Evolutionary conservation across 2,888 invertebrate species (phyloP).

Genomic region (Andricus curvator): DNA sequence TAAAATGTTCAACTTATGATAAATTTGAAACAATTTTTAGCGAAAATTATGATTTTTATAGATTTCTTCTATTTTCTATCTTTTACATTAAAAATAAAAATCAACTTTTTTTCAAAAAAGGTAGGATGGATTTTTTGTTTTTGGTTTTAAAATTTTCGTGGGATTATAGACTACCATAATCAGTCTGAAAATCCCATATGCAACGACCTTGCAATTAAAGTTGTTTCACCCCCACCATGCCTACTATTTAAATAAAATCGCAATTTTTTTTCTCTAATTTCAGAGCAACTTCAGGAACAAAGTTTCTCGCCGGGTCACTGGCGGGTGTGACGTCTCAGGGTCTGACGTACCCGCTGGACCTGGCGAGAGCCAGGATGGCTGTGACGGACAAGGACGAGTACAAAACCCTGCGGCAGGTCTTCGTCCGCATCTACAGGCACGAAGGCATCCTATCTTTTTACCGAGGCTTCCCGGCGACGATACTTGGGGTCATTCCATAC

Average conservation of each 20-base stretch:
- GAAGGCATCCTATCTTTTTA: slow-evolving; percentile 91
- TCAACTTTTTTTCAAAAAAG: too few relatives aligned
- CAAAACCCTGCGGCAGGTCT: slow-evolving; percentile 82
- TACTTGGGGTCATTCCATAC: slow-evolving; percentile 96
- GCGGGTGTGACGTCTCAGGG: slow-evolving; percentile 98
- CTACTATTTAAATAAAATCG: slow-evolving; percentile 8
- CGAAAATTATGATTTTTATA: too few relatives aligned
- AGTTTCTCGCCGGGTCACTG: slow-evolving; percentile 94
- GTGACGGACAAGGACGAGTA: slow-evolving; percentile 91
- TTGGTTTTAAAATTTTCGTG: too few relatives aligned
- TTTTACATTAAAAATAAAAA: too few relatives aligned
- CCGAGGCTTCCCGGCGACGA: slow-evolving; percentile 93
- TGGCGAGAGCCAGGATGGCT: slow-evolving; percentile 98
- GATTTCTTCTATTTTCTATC: too few relatives aligned
- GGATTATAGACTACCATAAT: too few relatives aligned
- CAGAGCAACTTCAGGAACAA: slow-evolving; percentile 71
- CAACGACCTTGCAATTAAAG: too few relatives aligned
- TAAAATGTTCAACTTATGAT: too few relatives aligned
- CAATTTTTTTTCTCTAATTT: slow-evolving; percentile 31
- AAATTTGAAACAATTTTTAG: too few relatives aligned
- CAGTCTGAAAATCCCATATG: too few relatives aligned
- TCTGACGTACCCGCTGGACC: slow-evolving; percentile 96
- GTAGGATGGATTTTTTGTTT: too few relatives aligned
- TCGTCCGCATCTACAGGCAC: slow-evolving; percentile 84
- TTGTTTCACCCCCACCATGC: too few relatives aligned